Base-by-base conservation (phyloP, 53 echinoderm and acorn worm species). In the Echinarachnius parma region DNA sequence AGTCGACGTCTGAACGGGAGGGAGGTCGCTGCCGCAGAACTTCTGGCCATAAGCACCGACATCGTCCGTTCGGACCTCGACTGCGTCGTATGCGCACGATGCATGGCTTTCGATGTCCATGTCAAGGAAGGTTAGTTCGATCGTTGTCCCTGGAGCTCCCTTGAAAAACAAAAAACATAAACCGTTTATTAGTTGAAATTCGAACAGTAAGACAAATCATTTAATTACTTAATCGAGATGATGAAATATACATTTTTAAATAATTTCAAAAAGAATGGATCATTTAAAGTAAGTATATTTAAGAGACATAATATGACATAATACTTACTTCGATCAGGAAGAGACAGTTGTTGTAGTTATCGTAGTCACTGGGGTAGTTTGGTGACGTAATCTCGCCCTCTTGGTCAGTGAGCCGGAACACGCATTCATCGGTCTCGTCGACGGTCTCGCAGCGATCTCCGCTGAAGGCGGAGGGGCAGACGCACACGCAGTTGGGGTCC, bases 321-420 rank as follows among this genome's bases (percentile, higher is more conserved):
- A 45, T 1, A 25, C 53, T 61, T 56, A 84, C 84, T 79, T 84
- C 50, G 34, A 84, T 79, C 8, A 69, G 59, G 61, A 68, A 84
- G 28, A 66, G 33, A 34, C 84, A 84, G 35, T 62, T 64, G 21
- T 60, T n/a, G 28, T 78, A 16, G 61, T 78, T 71, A 33, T 64
- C 72, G 45, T 84, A 84, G 37, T 78, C 61, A 27, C 35, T 44
- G 34, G 84, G 84, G 34, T 70, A 79, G 62, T 84, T 84, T 36
- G 84, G 84, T 48, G 84, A 84, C 56, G 49, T 44, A 53, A 84
- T 61, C 39, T 62, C 46, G 29, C 84, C 84, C n/a, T 61, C 34
- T 14, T 70, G 7, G 20, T 61, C 75, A 11, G 79, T 78, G 45
- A 84, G 37, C n/a, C n/a, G n/a, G n/a, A n/a, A n/a, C n/a, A n/a